A percentile compares a stretch with the other conserved stretches of the same genome.
phyloP scores from a whole-genome alignment of 2,888 invertebrate genomes.

The Brachypalpus laphriformis region DNA sequence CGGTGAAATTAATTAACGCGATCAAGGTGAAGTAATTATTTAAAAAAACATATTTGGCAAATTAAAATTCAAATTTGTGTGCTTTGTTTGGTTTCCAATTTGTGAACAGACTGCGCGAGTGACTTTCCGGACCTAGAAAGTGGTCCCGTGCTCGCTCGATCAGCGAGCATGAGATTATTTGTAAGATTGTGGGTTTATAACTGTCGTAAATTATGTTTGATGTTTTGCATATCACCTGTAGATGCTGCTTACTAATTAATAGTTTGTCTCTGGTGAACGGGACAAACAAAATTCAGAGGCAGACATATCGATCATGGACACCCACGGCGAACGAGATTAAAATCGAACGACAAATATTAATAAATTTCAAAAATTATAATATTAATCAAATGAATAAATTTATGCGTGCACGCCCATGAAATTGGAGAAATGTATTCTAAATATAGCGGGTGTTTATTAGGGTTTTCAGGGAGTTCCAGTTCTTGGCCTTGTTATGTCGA shows the following conservation, averaged over 20 bases:
- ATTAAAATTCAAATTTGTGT: conserved; percentile 69
- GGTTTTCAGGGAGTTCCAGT: not conserved
- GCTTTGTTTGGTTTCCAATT: conserved; percentile 45
- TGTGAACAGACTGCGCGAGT: conserved; percentile 41
- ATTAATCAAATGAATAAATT: conserved; percentile 10
- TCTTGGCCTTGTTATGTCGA: conserved; percentile 1
- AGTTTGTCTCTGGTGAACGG: not conserved
- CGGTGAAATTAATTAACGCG: conserved; percentile 55
- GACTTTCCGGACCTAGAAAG: conserved; percentile 10
- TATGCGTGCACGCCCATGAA: conserved; percentile 13
- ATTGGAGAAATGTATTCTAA: not conserved
- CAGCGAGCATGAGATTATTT: conserved; percentile 28
- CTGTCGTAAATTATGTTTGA: conserved; percentile 37
- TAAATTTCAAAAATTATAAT: conserved; percentile 17
- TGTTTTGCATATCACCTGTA: conserved; percentile 53
- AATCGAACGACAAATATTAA: conserved; percentile 25
- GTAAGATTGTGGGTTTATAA: conserved; percentile 30
- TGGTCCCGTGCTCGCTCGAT: not conserved
- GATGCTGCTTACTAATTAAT: conserved; percentile 25
- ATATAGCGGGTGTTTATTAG: conserved; percentile 10
- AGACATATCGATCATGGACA: conserved; percentile 50
- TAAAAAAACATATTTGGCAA: conserved; percentile 69
- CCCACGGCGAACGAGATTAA: conserved; percentile 57
- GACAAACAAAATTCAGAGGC: conserved; percentile 27
- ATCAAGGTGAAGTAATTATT: conserved; percentile 63